These are phyloP conservation scores for Chiroxiphia lanceolata DNA, from an alignment of 2,797 vertebrate species.

Conservation along the genomic window DNA sequence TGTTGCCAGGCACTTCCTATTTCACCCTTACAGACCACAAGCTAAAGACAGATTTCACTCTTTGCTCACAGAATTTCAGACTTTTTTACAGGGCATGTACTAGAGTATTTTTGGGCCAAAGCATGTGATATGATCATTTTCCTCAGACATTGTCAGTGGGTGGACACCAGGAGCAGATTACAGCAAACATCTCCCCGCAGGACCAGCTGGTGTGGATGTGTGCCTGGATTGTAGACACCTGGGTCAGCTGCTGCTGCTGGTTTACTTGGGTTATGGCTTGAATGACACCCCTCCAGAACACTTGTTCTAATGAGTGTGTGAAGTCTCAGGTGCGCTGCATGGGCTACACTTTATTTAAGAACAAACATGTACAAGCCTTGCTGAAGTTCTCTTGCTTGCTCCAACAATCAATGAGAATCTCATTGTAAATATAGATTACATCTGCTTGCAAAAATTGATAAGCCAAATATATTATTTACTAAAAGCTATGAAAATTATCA, in stretches of 20 bases:
- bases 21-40: background rate
- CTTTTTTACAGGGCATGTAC: background rate
- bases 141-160: background rate
- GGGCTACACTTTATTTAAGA: background rate
- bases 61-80: background rate
- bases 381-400: background rate
- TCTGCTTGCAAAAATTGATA: background rate
- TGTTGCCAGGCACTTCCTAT: background rate
- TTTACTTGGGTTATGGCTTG: background rate
- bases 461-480: background rate
- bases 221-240: background rate
- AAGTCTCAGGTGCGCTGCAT: background rate
- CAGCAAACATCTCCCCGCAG: background rate
- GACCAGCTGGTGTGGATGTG: background rate
- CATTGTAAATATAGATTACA: background rate
- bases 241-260: background rate
- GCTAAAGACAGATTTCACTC: background rate
- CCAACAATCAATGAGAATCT: background rate
- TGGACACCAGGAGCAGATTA: background rate
- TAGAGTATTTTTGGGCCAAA: background rate
- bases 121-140: background rate
- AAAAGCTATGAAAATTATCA: background rate
- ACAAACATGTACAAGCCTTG: background rate
- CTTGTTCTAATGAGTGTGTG: background rate
- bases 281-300: background rate